Base-by-base conservation (phyloP, 2,888 invertebrate species). In the Trissoscelio sp. region DNA sequence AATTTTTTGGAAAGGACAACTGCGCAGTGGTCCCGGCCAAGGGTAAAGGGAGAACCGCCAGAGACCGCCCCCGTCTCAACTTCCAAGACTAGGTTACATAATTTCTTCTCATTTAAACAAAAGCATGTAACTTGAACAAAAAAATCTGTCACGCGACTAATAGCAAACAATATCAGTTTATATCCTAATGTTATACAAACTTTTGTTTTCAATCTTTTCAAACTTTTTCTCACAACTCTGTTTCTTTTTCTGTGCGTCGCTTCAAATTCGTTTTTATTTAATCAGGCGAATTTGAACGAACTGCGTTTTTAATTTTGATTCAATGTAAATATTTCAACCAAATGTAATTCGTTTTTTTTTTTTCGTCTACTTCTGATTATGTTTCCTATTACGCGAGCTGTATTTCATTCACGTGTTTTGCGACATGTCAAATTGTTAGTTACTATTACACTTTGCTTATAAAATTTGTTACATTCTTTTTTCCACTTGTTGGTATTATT, bases 51-150 rank as follows among this genome's bases (percentile, higher is more conserved):
- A n/a, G n/a, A n/a, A n/a, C n/a, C n/a, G n/a, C n/a, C n/a, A n/a
- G n/a, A n/a, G n/a, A n/a, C n/a, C n/a, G n/a, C n/a, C n/a, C n/a
- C n/a, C n/a, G n/a, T n/a, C n/a, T n/a, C n/a, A n/a, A n/a, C n/a
- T 88, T 91, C 92, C 87, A 92, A 92, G 88, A 87, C 91, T 89
- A 92, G 92, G 92, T 92, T 91, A 91, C 87, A 87, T 82, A 83
- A 82, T 86, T 87, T 88, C 87, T 88, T 88, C 86, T 85, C 85
- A 86, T 86, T 87, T 87, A 83, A 84, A 85, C 86, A 84, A 79
- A 86, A 89, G 88, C 88, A 89, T 87, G 88, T 86, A 85, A 84
- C 57, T 75, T 80, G 70, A 81, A 73, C 57, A 75, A 62, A 66
- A 72, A 64, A 77, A 9, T 78, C 60, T 75, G 79, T 66, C 64